These are phyloP conservation scores for Gambusia holbrooki DNA, from an alignment of 2,113 vertebrate genomes.

Conservation along the genomic window DNA sequence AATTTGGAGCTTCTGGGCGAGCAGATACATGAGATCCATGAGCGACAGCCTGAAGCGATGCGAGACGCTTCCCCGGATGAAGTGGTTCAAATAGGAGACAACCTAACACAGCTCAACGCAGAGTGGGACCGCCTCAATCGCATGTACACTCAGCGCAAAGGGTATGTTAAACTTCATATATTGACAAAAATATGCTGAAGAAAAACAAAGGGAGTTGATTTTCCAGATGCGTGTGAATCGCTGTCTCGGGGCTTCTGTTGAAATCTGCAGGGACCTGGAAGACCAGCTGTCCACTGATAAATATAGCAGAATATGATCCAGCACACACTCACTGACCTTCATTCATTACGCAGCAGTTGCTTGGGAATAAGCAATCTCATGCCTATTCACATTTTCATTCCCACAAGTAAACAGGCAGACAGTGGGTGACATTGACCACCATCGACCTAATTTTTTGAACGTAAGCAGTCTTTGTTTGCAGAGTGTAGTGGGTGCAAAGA, in stretches of 20 bases:
- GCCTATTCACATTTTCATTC: slow-evolving; percentile 25
- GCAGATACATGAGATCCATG: slow-evolving; percentile 86
- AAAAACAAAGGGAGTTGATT: background rate
- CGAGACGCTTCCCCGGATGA: slow-evolving; percentile 86
- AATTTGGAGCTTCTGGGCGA: slow-evolving; percentile 88
- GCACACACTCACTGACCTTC: slow-evolving; percentile 47
- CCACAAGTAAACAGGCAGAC: slow-evolving; percentile 3
- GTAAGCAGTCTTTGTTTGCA: slow-evolving; percentile 37
- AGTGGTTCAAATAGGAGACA: slow-evolving; percentile 86
- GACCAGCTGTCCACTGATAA: slow-evolving; percentile 34
- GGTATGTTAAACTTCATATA: slow-evolving; percentile 77
- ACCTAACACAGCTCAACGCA: slow-evolving; percentile 87
- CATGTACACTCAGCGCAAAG: slow-evolving; percentile 89
- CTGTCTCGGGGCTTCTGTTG: slow-evolving; percentile 11
- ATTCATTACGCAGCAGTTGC: slow-evolving; percentile 42
- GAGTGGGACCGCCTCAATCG: slow-evolving; percentile 94
- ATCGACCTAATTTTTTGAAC: slow-evolving; percentile 36
- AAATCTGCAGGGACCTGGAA: slow-evolving; percentile 30
- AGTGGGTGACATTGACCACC: slow-evolving; percentile 49
- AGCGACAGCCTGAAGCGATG: slow-evolving; percentile 89
- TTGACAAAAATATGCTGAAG: background rate
- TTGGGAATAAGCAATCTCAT: slow-evolving; percentile 43
- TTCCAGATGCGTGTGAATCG: background rate
- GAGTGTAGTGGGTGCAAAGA: slow-evolving; percentile 27
- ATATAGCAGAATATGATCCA: slow-evolving; percentile 24